These are phyloP conservation scores for Ctenoplectra terminalis DNA, from an alignment of 1,140 invertebrate species.

Conservation along the genomic window DNA sequence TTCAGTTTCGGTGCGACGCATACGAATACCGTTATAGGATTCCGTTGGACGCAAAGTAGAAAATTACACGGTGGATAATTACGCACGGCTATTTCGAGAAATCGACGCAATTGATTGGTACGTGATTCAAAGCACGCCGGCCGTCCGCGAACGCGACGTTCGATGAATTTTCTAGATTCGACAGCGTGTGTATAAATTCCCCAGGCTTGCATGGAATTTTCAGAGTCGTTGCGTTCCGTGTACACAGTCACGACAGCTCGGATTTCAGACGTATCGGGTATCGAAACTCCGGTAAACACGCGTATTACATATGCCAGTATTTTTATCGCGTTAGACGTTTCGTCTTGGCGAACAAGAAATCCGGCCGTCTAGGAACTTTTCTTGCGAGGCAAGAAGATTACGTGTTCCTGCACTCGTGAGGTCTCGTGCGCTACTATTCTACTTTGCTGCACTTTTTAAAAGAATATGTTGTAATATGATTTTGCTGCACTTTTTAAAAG, in stretches of 20 bases:
- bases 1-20: too few relatives aligned
- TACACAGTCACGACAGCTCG: background rate
- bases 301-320: background rate
- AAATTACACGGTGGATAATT: background rate
- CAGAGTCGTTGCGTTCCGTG: background rate
- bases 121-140: slow-evolving; percentile 25
- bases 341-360: background rate
- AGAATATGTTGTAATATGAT: too few relatives aligned
- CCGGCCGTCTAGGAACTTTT: background rate
- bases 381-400: background rate
- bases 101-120: slow-evolving; percentile 29
- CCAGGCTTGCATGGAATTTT: slow-evolving; percentile 3
- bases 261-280: background rate
- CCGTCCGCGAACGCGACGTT: slow-evolving; percentile 5
- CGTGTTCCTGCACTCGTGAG: background rate
- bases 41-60: background rate
- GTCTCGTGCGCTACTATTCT: too few relatives aligned
- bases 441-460: too few relatives aligned
- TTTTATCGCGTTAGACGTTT: slow-evolving; percentile 10
- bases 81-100: slow-evolving; percentile 29
- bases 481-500: too few relatives aligned
- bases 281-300: slow-evolving; percentile 9
- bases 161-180: slow-evolving; percentile 17
- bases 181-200: background rate
- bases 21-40: too few relatives aligned